Conservation (phyloP, 1,140 invertebrate genomes). For the Microplitis demolitor region DNA sequence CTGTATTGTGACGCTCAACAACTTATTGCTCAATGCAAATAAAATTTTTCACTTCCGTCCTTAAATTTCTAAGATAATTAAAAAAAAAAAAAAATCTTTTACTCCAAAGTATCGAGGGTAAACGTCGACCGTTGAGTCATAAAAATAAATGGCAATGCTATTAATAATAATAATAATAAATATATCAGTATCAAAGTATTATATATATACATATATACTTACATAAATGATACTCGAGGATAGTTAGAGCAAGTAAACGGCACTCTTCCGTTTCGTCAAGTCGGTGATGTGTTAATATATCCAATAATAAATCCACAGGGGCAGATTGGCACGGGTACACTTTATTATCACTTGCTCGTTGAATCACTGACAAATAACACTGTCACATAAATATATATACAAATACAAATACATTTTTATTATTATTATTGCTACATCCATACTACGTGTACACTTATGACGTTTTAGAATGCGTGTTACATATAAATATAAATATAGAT, state of each 20-base stretch:
- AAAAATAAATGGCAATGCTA: too few species aligned
- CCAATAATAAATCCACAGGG: conserved; percentile 28
- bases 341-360: conserved; percentile 20
- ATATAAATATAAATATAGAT: too few species aligned
- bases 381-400: neutral
- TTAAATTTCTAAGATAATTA: too few species aligned
- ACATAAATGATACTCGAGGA: conserved; percentile 9
- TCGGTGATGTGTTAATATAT: conserved; percentile 17
- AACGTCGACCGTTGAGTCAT: too few species aligned
- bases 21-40: too few species aligned
- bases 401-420: neutral
- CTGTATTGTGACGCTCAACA: too few species aligned
- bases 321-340: conserved; percentile 14
- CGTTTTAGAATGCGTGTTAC: too few species aligned
- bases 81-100: too few species aligned
- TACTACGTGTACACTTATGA: too few species aligned
- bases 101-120: too few species aligned
- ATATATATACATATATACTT: neutral
- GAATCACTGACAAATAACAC: conserved; percentile 20
- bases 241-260: conserved; percentile 3
- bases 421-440: neutral
- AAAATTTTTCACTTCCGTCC: too few species aligned
- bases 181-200: neutral
- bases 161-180: neutral
- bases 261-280: neutral